Evolutionary conservation across 2,797 vertebrate species (phyloP), one percentile per base, ranked within the genome.

Genomic region (Brachyrhaphis roseni): DNA sequence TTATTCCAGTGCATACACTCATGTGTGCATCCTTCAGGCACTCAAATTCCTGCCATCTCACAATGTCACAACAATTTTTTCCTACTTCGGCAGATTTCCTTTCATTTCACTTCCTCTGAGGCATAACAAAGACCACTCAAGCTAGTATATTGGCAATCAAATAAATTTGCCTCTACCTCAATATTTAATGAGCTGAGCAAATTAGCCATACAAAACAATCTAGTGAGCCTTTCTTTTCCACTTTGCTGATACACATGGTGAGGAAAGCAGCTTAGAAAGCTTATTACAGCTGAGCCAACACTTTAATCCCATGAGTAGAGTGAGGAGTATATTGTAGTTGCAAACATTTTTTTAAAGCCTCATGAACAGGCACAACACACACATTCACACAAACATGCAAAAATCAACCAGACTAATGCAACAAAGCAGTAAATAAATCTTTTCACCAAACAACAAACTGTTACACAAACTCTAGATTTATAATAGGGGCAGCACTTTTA

Each of bases 121-220:
- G 87, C 92, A 92, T 89, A 94, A 92, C 83, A 90, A 89, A 90
- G 90, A 89, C 90, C 83, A 89, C 77, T 90, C 86, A 88, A 93
- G 90, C 89, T 85, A 59, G 86, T 90, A 88, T 93, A 94, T 93
- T 94, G 93, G 90, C 93, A 93, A 94, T 94, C 92, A 89, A 92
- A 94, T 93, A 94, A 94, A 94, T 95, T 93, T 94, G 93, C 91
- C 87, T 91, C 87, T 90, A 89, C 93, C 88, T 95, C 92, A 95
- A 93, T 95, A 95, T 94, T 95, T 95, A 95, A 95, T 95, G 94
- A 95, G 93, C 91, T 89, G 90, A 90, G 94, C 88, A 96, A 95
- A 95, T 95, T 94, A 95, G 93, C 91, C 90, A 91, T 87, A 92
- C 90, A 92, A 92, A 91, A 89, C 89, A 93, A 95, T 95, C 94